Conservation (phyloP, 1,140 invertebrate genomes). For the Coenobita brevimanus region DNA sequence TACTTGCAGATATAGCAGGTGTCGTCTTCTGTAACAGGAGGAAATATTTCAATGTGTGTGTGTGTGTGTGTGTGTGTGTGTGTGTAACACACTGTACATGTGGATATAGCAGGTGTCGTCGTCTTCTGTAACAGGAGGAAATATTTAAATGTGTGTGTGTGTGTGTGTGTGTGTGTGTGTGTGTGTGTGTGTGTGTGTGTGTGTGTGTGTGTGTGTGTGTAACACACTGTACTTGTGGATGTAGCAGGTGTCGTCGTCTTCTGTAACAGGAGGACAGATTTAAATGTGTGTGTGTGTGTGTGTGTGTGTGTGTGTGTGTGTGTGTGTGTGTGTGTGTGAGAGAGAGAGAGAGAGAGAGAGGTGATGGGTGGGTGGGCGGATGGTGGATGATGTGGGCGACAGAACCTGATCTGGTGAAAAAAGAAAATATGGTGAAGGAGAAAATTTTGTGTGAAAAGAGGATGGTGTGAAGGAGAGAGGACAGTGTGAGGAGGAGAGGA, state of each 20-base stretch:
- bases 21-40: too few relatives aligned
- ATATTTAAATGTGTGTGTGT: neutral
- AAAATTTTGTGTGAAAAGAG: neutral
- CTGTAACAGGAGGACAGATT: neutral
- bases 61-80: too few relatives aligned
- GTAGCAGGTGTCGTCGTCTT: too few relatives aligned
- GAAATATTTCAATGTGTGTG: too few relatives aligned
- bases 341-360: neutral
- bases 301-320: conserved; percentile 31
- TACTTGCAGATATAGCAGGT: too few relatives aligned
- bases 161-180: neutral
- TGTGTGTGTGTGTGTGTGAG: conserved; percentile 35
- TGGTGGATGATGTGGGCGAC: neutral
- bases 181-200: neutral
- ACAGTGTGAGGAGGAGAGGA: too few relatives aligned
- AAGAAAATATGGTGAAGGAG: neutral
- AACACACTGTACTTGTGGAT: neutral
- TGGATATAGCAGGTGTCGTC: too few relatives aligned
- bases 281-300: conserved; percentile 30
- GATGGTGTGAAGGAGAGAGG: too few relatives aligned
- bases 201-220: neutral
- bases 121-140: neutral
- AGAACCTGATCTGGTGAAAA: neutral
- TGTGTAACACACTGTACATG: too few relatives aligned
- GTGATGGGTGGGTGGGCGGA: too few relatives aligned